Base-by-base conservation (phyloP, 2,113 vertebrate species). In the Onychostoma macrolepis region DNA sequence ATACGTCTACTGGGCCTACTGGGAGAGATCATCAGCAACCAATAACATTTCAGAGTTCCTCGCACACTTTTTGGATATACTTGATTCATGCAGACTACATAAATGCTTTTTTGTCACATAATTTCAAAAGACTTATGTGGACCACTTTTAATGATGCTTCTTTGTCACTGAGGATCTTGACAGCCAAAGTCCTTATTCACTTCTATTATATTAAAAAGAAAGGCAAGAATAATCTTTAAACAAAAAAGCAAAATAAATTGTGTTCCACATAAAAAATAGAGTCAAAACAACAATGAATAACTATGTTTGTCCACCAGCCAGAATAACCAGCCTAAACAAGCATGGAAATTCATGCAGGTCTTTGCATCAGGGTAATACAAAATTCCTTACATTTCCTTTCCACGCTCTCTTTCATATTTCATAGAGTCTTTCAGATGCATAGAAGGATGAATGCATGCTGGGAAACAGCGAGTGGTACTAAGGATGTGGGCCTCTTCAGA, bases 371-470 rank as follows among this genome's bases (percentile, higher is more conserved):
- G 36, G 71, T 19, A 41, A 74, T 41, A 74, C 12, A 74, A 74
- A 38, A 74, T 41, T 38, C 30, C 33, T 74, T 24, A 36, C 15
- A 74, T 74, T 74, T 21, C 36, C 71, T 33, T 74, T 50, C 13
- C 48, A 21, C 2, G 26, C n/a, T 67, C 71, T 74, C 36, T 74
- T 19, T 38, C 33, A 74, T 38, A 41, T 83, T 56, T 21, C 24
- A 82, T 17, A n/a, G 21, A 45, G 26, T 24, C 4, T 76, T 65
- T 74, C 1, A 75, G 83, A 90, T 85, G 89, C 85, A 93, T 91
- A 90, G 53, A 71, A 83, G 83, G 76, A 88, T 89, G 83, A 87
- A 91, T 88, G 89, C 58, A 79, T 72, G 87, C 69, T 76, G 30
- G 48, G 61, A 58, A 83, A 80, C 87, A 90, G 84, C 56, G 91